Percentiles rank a stretch among this genome's conserved stretches.
These are phyloP conservation scores for Potorous gilbertii DNA, from an alignment of 2,797 vertebrate species.

Conservation along the genomic window DNA sequence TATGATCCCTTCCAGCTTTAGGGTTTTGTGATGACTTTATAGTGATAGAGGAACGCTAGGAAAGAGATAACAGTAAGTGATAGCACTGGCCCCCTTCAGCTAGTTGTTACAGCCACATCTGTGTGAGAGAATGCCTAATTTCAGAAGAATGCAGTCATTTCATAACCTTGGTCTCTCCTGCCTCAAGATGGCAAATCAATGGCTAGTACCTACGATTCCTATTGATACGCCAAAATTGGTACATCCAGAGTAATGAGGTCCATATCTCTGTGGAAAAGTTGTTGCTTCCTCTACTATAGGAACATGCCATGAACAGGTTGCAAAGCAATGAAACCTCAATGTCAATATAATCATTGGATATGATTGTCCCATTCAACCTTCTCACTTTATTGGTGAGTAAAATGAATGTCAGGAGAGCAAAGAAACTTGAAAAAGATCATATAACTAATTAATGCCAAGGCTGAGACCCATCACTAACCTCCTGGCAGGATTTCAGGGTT, in stretches of 20 bases:
- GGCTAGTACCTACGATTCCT: too few relatives aligned
- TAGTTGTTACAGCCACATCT: too few relatives aligned
- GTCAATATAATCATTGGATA: neutral
- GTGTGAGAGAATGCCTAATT: too few relatives aligned
- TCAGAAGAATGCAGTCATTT: too few relatives aligned
- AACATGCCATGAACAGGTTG: neutral
- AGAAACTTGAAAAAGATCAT: neutral
- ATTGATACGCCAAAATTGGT: neutral
- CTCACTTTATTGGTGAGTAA: neutral
- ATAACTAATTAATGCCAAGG: neutral
- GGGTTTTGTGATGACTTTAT: neutral
- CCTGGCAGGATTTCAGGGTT: neutral
- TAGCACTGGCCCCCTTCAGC: neutral
- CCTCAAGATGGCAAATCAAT: too few relatives aligned
- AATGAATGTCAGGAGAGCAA: neutral
- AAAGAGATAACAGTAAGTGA: neutral
- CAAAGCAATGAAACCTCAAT: neutral
- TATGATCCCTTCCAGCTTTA: neutral
- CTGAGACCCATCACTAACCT: neutral
- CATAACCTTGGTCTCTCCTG: too few relatives aligned
- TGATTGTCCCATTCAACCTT: neutral
- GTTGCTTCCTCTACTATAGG: neutral
- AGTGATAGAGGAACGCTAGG: neutral
- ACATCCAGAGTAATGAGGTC: neutral
- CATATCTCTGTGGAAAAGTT: neutral